phyloP scores from a whole-genome alignment of 2,888 invertebrate genomes.

The Agrenia bidenticulata region DNA sequence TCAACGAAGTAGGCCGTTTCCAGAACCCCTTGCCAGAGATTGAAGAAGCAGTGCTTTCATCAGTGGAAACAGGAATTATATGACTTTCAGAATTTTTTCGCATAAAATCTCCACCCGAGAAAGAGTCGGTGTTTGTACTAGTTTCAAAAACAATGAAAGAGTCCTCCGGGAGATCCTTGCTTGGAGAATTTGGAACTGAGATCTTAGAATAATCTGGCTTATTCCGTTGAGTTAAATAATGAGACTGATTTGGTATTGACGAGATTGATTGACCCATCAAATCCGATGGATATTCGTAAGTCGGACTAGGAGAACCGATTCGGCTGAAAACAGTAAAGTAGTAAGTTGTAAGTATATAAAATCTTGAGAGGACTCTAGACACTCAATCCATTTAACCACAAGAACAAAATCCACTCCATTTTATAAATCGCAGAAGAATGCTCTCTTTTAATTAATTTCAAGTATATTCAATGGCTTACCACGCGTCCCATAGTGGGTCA shows the following conservation, averaged over 20 bases:
- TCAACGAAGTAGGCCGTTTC: neutral
- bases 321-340: neutral
- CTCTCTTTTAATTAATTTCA: too few species aligned
- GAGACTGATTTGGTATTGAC: neutral
- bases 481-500: slow-evolving; percentile 66
- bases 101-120: neutral
- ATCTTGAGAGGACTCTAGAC: too few species aligned
- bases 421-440: too few species aligned
- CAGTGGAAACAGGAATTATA: neutral
- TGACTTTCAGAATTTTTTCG: neutral
- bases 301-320: slow-evolving; percentile 2
- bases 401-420: too few species aligned
- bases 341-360: neutral
- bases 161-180: slow-evolving; percentile 5
- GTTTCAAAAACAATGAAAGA: slow-evolving; percentile 21
- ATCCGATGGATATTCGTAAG: slow-evolving; percentile 3
- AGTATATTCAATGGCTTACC: slow-evolving; percentile 54
- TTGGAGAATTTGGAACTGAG: neutral
- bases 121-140: neutral
- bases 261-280: neutral
- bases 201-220: slow-evolving; percentile 7
- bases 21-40: slow-evolving; percentile 3
- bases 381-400: too few species aligned
- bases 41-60: neutral
- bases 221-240: neutral